Evolutionary conservation across 2,113 vertebrate species (phyloP).

Genomic region (Dromiciops gliroides): DNA sequence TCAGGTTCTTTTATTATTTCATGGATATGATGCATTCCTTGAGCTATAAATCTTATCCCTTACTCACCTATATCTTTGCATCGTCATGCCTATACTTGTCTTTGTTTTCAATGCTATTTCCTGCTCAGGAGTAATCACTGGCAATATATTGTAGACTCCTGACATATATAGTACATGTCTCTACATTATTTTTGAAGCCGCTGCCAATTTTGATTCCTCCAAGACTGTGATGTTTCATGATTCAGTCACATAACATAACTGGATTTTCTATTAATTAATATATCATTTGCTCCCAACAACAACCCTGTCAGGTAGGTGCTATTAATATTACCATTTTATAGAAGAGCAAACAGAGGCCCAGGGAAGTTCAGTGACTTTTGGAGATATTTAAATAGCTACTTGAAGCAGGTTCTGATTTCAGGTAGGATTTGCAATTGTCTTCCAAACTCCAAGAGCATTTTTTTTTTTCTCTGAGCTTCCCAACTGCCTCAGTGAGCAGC

Average conservation of each 20-base stretch:
- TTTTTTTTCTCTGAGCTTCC: too few relatives aligned
- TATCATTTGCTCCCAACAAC: too few relatives aligned
- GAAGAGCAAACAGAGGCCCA: too few relatives aligned
- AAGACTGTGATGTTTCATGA: neutral
- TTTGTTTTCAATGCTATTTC: neutral
- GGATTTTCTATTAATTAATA: neutral
- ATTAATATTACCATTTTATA: too few relatives aligned
- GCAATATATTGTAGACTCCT: neutral
- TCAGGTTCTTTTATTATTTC: neutral
- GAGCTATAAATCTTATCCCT: neutral
- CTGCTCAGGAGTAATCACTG: neutral
- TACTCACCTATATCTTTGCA: neutral
- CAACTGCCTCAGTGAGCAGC: neutral
- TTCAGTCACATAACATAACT: neutral
- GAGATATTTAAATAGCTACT: too few relatives aligned
- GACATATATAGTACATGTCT: neutral
- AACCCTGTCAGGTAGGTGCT: too few relatives aligned
- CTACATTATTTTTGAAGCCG: neutral
- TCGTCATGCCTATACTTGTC: neutral
- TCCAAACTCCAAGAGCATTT: too few relatives aligned
- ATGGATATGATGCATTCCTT: neutral
- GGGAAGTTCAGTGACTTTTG: too few relatives aligned
- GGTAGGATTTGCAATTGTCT: too few relatives aligned
- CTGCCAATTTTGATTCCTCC: neutral
- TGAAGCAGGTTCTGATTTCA: too few relatives aligned